Evolutionary conservation across 2,113 vertebrate genomes (phyloP).

Genomic region (Channa maculata): DNA sequence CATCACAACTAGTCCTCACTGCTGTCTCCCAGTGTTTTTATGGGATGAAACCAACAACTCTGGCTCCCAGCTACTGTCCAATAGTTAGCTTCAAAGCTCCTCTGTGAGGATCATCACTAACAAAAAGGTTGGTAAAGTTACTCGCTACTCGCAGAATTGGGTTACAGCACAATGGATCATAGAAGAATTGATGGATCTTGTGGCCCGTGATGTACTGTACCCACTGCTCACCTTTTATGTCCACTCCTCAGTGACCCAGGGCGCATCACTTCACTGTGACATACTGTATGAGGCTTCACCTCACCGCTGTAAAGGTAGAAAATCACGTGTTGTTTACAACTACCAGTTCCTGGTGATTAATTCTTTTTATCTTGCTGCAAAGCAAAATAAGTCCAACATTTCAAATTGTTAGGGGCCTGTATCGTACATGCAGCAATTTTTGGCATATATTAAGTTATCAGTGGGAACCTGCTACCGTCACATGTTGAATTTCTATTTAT

Average conservation of each 20-base stretch:
- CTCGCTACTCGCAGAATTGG: constrained; percentile 51
- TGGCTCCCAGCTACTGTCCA: constrained; percentile 72
- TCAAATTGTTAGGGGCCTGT: background rate
- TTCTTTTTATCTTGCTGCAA: constrained; percentile 4
- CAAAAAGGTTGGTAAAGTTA: constrained; percentile 18
- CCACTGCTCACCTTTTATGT: constrained; percentile 53
- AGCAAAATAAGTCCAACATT: background rate
- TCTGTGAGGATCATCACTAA: constrained; percentile 42
- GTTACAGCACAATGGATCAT: constrained; percentile 31
- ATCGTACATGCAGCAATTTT: no score
- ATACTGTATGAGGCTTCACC: constrained; percentile 7
- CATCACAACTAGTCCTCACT: constrained; percentile 66
- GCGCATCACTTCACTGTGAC: constrained; percentile 33
- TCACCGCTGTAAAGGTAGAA: constrained; percentile 21
- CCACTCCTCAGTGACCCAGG: constrained; percentile 18
- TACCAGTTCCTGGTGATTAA: background rate
- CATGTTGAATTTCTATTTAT: no score
- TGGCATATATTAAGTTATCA: no score
- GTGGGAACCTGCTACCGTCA: no score
- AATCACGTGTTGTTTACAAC: constrained; percentile 28
- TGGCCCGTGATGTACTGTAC: constrained; percentile 17
- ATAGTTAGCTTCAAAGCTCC: constrained; percentile 65
- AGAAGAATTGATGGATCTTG: constrained; percentile 18
- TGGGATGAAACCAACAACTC: constrained; percentile 58
- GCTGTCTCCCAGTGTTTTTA: constrained; percentile 48